Percentiles rank a stretch among this genome's conserved stretches.
phyloP scores from a whole-genome alignment of 1,140 invertebrate species.

The Eumeta japonica region DNA sequence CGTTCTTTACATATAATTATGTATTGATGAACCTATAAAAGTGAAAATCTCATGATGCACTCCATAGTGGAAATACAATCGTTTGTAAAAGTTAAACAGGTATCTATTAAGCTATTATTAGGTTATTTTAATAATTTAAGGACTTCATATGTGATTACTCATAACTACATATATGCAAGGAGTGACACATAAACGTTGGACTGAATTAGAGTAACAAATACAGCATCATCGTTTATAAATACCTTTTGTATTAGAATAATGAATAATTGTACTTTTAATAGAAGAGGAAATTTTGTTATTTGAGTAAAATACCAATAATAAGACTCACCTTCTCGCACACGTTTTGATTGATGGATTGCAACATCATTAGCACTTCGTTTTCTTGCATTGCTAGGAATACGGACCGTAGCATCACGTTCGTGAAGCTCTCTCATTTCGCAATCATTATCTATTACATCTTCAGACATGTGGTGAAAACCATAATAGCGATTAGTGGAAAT shows the following conservation, averaged over 20 bases:
- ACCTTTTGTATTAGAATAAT: not conserved
- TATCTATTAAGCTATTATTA: too few species aligned
- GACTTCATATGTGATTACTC: not conserved
- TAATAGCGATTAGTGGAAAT: conserved; percentile 50
- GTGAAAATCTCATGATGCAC: too few species aligned
- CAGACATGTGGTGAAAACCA: conserved; percentile 30
- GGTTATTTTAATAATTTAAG: too few species aligned
- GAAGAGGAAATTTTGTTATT: too few species aligned
- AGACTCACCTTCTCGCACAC: conserved; percentile 44
- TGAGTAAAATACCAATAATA: too few species aligned
- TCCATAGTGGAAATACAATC: too few species aligned
- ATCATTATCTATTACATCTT: conserved; percentile 22
- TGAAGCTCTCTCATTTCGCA: conserved; percentile 38
- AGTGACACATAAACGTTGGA: not conserved
- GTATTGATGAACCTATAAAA: too few species aligned
- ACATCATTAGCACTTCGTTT: conserved; percentile 40
- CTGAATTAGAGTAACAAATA: not conserved
- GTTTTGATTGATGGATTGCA: conserved; percentile 32
- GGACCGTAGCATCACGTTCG: conserved; percentile 9
- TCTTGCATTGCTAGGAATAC: conserved; percentile 17
- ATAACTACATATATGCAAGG: not conserved
- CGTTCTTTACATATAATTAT: too few species aligned
- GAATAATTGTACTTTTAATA: not conserved
- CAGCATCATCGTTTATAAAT: not conserved
- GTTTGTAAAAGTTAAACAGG: too few species aligned